A percentile compares a stretch with the other conserved stretches of the same genome.
phyloP scores from a whole-genome alignment of 2,888 invertebrate species.

The Limnephilus marmoratus region DNA sequence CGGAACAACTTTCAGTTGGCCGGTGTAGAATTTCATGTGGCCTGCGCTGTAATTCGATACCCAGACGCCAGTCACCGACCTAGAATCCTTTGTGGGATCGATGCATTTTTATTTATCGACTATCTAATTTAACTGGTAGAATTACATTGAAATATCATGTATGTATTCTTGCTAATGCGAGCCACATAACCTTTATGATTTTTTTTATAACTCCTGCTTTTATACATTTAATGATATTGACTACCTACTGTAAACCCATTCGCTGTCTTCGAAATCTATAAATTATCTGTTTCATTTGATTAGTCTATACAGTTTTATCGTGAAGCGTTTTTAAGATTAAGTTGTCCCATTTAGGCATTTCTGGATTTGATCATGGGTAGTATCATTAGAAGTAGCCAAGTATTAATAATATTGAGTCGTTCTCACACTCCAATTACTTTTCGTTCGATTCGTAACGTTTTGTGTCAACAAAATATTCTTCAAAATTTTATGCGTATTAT shows the following conservation, averaged over 20 bases:
- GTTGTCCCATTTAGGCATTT: too few species aligned
- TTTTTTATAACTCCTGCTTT: not conserved
- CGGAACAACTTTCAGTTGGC: constrained; percentile 6
- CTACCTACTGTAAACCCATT: not conserved
- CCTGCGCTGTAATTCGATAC: not conserved
- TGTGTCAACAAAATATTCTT: too few species aligned
- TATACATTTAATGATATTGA: not conserved
- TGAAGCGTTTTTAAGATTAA: too few species aligned
- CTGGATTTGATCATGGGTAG: too few species aligned
- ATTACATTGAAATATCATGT: not conserved
- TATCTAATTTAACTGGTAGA: not conserved
- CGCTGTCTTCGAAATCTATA: not conserved
- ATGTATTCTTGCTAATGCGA: not conserved
- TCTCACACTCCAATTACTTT: too few species aligned
- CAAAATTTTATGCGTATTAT: too few species aligned
- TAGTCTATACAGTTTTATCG: too few species aligned
- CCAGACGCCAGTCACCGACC: not conserved
- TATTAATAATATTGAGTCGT: too few species aligned
- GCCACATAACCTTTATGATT: not conserved
- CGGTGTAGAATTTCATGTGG: constrained; percentile 4
- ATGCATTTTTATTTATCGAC: not conserved
- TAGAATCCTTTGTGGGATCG: not conserved
- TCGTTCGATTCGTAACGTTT: too few species aligned
- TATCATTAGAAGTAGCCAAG: too few species aligned
- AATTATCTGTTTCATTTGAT: not conserved